Conservation (phyloP, 2,888 invertebrate species). For the Xestoiulus laeticollis region DNA sequence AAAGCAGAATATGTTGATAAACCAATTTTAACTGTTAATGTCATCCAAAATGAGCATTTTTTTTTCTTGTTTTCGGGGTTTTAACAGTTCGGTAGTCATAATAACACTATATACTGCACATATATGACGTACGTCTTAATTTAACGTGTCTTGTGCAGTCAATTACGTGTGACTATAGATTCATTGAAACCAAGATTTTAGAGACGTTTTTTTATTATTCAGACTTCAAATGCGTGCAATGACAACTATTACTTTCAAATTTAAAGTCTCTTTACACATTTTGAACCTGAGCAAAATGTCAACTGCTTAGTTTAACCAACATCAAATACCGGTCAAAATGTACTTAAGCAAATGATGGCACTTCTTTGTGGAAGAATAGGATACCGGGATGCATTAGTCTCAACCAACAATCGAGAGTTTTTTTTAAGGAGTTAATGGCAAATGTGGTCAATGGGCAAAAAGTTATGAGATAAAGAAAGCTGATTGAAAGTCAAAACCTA, state of each 20-base stretch:
- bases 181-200: no score
- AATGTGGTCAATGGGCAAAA: neutral
- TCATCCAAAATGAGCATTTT: no score
- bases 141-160: no score
- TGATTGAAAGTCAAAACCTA: neutral
- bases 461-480: neutral
- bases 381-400: neutral
- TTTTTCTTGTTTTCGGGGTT: no score
- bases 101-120: no score
- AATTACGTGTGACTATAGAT: no score
- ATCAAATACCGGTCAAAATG: neutral
- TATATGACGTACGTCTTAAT: no score
- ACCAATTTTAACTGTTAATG: no score
- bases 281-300: neutral
- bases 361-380: neutral
- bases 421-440: neutral
- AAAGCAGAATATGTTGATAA: no score
- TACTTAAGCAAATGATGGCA: neutral
- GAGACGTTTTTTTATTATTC: no score
- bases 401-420: neutral
- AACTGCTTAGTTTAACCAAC: neutral
- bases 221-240: no score
- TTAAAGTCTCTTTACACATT: neutral
- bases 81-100: no score
- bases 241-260: neutral